A percentile compares a stretch with the other conserved stretches of the same genome.
These are phyloP conservation scores for Crambe crambe DNA, from an alignment of 37 sponge, comb jelly and placozoan genomes.

Conservation along the genomic window DNA sequence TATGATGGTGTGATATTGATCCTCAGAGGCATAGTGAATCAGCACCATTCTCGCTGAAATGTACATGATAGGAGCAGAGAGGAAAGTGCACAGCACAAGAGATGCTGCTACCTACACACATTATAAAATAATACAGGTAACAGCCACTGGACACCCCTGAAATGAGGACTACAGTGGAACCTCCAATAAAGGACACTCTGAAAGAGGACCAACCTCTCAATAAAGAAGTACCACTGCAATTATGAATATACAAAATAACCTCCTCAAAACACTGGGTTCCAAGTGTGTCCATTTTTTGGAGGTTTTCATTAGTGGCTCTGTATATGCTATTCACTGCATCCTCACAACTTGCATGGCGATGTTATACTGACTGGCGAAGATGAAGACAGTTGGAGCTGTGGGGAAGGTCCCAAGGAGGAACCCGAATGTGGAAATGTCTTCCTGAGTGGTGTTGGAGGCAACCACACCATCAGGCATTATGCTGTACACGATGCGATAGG, in stretches of 20 bases:
- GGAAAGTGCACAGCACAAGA: conserved; percentile 70
- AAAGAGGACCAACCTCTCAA: too few relatives aligned
- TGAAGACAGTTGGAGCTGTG: conserved; percentile 76
- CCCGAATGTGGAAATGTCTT: conserved; percentile 56
- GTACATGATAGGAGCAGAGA: conserved; percentile 81
- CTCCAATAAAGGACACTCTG: too few relatives aligned
- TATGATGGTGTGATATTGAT: conserved; percentile 30
- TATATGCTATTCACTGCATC: too few relatives aligned
- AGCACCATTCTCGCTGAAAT: conserved; percentile 62
- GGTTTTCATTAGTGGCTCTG: too few relatives aligned
- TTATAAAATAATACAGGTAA: too few relatives aligned
- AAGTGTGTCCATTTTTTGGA: too few relatives aligned
- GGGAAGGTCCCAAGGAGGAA: conserved; percentile 78
- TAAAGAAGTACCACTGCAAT: too few relatives aligned
- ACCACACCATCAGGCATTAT: not conserved
- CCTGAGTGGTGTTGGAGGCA: not conserved
- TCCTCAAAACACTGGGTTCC: too few relatives aligned
- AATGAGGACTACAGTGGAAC: too few relatives aligned
- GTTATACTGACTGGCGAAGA: conserved; percentile 54
- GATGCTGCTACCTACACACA: conserved; percentile 59
- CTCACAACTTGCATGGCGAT: conserved; percentile 55
- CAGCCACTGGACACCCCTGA: too few relatives aligned
- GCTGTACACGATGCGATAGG: conserved; percentile 19
- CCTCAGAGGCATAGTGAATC: conserved; percentile 7
- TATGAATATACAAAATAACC: too few relatives aligned